Evolutionary conservation across 2,113 vertebrate species (phyloP).

Genomic region (Chionodraco myersi): DNA sequence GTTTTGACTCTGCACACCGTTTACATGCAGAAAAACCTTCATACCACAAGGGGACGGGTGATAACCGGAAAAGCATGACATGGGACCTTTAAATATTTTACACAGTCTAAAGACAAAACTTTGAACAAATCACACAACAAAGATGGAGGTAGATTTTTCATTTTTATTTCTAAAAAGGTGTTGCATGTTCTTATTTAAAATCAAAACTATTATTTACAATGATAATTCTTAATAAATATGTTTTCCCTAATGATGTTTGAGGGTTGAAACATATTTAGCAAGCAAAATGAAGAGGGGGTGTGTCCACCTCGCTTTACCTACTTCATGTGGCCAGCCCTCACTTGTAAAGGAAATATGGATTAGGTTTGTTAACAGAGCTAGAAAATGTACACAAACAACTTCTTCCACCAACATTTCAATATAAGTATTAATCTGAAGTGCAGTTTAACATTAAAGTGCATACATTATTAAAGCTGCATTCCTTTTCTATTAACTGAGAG

Average conservation of each 20-base stretch:
- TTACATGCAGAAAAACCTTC: no score
- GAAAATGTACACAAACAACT: slow-evolving; percentile 27
- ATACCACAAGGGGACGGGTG: no score
- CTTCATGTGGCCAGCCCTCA: slow-evolving; percentile 44
- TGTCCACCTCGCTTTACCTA: slow-evolving; percentile 31
- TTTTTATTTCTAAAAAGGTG: slow-evolving; percentile 78
- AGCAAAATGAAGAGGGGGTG: slow-evolving; percentile 40
- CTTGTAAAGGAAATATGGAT: slow-evolving; percentile 47
- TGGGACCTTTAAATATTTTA: no score
- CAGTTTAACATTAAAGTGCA: slow-evolving; percentile 26
- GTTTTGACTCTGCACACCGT: no score
- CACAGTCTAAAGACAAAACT: no score
- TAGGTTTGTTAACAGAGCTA: slow-evolving; percentile 50
- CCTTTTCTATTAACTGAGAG: slow-evolving; percentile 6
- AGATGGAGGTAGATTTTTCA: slow-evolving; percentile 49
- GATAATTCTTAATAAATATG: slow-evolving; percentile 78
- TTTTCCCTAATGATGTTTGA: slow-evolving; percentile 55
- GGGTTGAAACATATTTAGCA: slow-evolving; percentile 60
- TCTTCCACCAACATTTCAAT: slow-evolving; percentile 36
- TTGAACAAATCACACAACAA: neutral
- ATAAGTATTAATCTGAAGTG: slow-evolving; percentile 25
- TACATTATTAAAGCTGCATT: slow-evolving; percentile 26
- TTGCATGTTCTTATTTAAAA: slow-evolving; percentile 77
- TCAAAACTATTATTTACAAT: slow-evolving; percentile 81
- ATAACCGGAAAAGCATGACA: no score